Conservation (phyloP, 1,140 invertebrate species). For the Chrysopa pallens region DNA sequence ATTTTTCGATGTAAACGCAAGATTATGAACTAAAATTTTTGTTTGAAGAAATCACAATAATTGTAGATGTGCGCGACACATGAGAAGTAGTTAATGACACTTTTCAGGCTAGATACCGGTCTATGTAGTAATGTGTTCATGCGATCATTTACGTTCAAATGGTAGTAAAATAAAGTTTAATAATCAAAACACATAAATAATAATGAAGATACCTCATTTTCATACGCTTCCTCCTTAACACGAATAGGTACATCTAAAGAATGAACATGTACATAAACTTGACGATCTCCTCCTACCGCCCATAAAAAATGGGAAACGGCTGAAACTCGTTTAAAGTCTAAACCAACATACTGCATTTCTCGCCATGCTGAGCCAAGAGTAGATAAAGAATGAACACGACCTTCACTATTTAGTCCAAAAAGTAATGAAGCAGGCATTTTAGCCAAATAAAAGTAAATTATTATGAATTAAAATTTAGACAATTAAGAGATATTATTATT, state of each 20-base stretch:
- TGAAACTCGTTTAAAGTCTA: slow-evolving; percentile 75
- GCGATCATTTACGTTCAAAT: no score
- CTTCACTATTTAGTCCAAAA: slow-evolving; percentile 74
- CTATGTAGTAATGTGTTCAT: no score
- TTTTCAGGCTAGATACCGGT: no score
- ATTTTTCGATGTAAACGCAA: no score
- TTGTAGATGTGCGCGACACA: no score
- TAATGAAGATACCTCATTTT: slow-evolving; percentile 56
- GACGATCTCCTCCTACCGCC: slow-evolving; percentile 81
- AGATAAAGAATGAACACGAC: slow-evolving; percentile 63
- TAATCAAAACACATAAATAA: no score
- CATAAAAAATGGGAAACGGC: slow-evolving; percentile 69
- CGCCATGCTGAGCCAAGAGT: slow-evolving; percentile 63
- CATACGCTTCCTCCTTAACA: slow-evolving; percentile 76
- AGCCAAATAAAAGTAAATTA: slow-evolving; percentile 2
- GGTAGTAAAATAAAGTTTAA: no score
- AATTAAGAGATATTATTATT: not conserved
- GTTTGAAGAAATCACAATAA: no score
- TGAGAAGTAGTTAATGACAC: no score
- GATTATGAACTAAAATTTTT: no score
- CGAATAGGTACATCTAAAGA: slow-evolving; percentile 76
- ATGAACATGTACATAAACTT: slow-evolving; percentile 79
- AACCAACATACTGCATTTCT: slow-evolving; percentile 63
- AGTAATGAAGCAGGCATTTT: slow-evolving; percentile 54
- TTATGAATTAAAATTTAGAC: not conserved